These are phyloP conservation scores for Platorchestia sp. DNA, from an alignment of 1,140 invertebrate genomes.

Conservation along the genomic window DNA sequence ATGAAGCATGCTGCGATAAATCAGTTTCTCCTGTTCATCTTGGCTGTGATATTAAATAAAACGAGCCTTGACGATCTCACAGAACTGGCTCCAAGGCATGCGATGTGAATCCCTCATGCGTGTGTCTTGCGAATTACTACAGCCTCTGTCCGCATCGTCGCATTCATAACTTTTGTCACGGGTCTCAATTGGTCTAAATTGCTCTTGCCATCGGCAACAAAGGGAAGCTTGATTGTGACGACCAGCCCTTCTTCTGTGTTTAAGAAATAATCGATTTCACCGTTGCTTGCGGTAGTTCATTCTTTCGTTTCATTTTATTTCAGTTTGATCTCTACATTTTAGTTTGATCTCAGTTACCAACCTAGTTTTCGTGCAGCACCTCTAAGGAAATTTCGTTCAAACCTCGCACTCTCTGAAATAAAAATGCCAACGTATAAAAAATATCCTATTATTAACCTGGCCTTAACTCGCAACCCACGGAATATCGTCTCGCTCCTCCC, in stretches of 20 bases:
- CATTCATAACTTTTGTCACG: conserved; percentile 8
- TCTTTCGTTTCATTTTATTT: not conserved
- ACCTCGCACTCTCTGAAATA: too few relatives aligned
- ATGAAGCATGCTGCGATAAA: not conserved
- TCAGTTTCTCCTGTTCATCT: not conserved
- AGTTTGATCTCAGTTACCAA: too few relatives aligned
- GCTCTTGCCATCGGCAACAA: not conserved
- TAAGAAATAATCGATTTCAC: not conserved
- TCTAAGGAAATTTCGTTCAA: too few relatives aligned
- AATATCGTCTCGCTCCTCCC: too few relatives aligned
- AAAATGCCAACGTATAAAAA: too few relatives aligned
- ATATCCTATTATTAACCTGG: too few relatives aligned
- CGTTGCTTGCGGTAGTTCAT: not conserved
- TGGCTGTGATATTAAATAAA: not conserved
- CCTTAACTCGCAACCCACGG: too few relatives aligned
- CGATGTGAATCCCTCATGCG: not conserved
- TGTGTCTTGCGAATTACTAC: not conserved
- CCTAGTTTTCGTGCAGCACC: too few relatives aligned
- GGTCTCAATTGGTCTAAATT: conserved; percentile 8
- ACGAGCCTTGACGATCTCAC: not conserved
- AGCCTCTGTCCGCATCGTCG: not conserved
- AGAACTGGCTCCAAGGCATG: not conserved
- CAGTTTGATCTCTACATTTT: not conserved
- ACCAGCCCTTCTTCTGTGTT: not conserved
- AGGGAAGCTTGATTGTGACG: not conserved